A percentile compares a stretch with the other conserved stretches of the same genome.
Conservation (phyloP, 2,797 vertebrate species). For the Capromys pilorides region DNA sequence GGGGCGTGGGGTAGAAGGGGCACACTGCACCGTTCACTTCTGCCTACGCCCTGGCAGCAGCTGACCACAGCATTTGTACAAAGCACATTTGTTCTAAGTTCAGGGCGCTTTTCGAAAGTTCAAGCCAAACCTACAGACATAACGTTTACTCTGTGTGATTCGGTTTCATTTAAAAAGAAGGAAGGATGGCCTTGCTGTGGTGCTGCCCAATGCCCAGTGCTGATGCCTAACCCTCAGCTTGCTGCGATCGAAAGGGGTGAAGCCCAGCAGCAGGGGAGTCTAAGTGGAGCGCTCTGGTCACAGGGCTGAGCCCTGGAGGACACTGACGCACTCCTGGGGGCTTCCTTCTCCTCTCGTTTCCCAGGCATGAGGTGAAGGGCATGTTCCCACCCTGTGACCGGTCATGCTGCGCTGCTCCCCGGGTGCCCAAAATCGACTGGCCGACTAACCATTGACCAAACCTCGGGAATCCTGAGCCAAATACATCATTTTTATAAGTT, state of each 20-base stretch:
- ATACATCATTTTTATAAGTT: neutral
- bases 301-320: neutral
- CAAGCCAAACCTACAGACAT: constrained; percentile 40
- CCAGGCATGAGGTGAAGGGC: neutral
- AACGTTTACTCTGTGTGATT: neutral
- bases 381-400: neutral
- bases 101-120: neutral
- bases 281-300: neutral
- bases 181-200: neutral
- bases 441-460: neutral
- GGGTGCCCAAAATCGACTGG: too few relatives aligned
- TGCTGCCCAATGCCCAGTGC: neutral
- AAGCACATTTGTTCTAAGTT: constrained; percentile 5
- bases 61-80: constrained; percentile 23
- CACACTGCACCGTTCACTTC: neutral
- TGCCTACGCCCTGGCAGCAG: neutral
- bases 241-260: neutral
- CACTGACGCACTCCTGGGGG: neutral
- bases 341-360: neutral
- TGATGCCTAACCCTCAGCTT: neutral
- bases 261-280: neutral
- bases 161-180: neutral
- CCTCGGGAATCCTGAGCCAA: neutral
- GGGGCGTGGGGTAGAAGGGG: neutral
- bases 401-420: neutral